phyloP scores from a whole-genome alignment of 2,113 vertebrate genomes.

The Excalfactoria chinensis region DNA sequence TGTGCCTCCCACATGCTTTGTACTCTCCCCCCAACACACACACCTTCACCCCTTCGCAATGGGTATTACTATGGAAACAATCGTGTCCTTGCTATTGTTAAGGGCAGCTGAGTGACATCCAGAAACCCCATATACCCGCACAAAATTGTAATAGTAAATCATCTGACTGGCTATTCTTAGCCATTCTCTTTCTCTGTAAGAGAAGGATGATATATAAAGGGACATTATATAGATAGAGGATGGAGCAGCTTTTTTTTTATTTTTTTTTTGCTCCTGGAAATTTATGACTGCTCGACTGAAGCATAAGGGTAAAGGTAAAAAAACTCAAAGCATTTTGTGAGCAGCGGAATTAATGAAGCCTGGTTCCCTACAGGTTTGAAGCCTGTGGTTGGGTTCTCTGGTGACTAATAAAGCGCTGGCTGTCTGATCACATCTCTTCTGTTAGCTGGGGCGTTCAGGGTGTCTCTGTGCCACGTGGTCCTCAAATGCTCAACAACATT shows the following conservation, averaged over 20 bases:
- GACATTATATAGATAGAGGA: conserved; percentile 53
- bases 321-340: conserved; percentile 36
- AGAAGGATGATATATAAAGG: conserved; percentile 53
- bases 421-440: neutral
- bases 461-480: conserved; percentile 23
- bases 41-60: conserved; percentile 64
- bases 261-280: neutral
- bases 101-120: conserved; percentile 67
- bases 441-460: conserved; percentile 27
- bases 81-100: conserved; percentile 68
- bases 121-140: conserved; percentile 58
- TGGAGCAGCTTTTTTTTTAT: neutral
- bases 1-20: conserved; percentile 36
- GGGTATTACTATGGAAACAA: conserved; percentile 71
- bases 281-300: conserved; percentile 39
- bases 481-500: conserved; percentile 18
- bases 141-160: conserved; percentile 74
- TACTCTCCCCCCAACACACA: conserved; percentile 34
- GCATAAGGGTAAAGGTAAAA: conserved; percentile 46
- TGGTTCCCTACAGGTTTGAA: conserved; percentile 46
- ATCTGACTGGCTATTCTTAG: conserved; percentile 72
- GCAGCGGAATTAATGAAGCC: conserved; percentile 60
- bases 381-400: conserved; percentile 49
- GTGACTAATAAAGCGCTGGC: conserved; percentile 15
- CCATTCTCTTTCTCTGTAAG: conserved; percentile 40